phyloP scores from a whole-genome alignment of 1,140 invertebrate species.

The Drosophila carrolli region DNA sequence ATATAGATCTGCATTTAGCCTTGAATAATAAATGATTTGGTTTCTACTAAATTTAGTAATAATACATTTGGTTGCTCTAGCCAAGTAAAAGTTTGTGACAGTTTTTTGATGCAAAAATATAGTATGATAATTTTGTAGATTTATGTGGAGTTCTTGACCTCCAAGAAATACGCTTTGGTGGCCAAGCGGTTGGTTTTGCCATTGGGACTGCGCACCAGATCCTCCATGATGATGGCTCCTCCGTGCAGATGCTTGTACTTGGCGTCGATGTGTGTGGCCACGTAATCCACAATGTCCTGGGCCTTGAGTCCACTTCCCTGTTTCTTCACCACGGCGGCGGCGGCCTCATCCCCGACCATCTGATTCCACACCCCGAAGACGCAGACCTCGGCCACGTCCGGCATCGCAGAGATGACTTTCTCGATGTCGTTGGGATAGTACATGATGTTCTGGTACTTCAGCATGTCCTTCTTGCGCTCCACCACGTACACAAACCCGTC shows the following conservation, averaged over 20 bases:
- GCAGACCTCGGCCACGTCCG: conserved; percentile 64
- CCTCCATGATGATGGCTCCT: conserved; percentile 84
- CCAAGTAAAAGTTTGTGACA: not conserved
- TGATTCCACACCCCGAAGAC: conserved; percentile 70
- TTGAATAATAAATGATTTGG: not conserved
- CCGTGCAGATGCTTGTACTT: conserved; percentile 79
- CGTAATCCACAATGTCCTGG: conserved; percentile 64
- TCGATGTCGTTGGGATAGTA: conserved; percentile 77
- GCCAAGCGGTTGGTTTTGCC: conserved; percentile 65
- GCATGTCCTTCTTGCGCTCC: conserved; percentile 88
- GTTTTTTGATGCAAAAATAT: not conserved
- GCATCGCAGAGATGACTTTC: conserved; percentile 51
- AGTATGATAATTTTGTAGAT: not conserved
- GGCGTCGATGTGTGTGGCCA: conserved; percentile 32
- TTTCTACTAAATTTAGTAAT: not conserved
- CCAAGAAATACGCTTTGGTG: conserved; percentile 58
- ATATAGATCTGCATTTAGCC: no score
- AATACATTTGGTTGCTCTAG: not conserved
- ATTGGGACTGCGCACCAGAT: conserved; percentile 72
- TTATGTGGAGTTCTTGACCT: conserved; percentile 20
- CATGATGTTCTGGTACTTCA: conserved; percentile 82
- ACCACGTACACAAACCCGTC: conserved; percentile 86
- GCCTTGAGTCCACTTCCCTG: conserved; percentile 36
- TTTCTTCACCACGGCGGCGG: conserved; percentile 64
- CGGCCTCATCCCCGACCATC: conserved; percentile 56